Percentiles rank a stretch among this genome's conserved stretches.
phyloP scores from a whole-genome alignment of 1,140 invertebrate genomes.

The Megalopta genalis region DNA sequence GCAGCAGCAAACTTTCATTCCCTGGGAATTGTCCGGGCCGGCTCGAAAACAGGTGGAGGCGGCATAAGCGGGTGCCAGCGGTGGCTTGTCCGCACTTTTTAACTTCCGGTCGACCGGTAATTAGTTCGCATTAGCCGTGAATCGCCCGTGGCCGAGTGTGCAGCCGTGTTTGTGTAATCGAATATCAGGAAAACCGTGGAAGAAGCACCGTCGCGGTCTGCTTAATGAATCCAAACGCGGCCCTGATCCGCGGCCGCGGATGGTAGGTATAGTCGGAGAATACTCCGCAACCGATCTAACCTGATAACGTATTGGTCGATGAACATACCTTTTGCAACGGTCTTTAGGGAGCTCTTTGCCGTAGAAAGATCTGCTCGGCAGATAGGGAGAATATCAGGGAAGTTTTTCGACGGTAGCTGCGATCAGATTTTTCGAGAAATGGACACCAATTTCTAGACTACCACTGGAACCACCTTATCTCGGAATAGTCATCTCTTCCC shows the following conservation, averaged over 20 bases:
- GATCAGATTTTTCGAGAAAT: neutral
- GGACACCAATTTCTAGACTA: neutral
- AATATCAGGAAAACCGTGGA: conserved; percentile 34
- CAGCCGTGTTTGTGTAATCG: conserved; percentile 22
- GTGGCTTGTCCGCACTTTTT: conserved; percentile 75
- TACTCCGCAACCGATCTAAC: neutral
- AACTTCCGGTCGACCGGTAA: conserved; percentile 74
- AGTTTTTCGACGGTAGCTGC: neutral
- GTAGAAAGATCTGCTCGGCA: neutral
- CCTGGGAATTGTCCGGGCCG: conserved; percentile 64
- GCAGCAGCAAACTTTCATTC: conserved; percentile 58
- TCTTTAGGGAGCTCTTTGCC: neutral
- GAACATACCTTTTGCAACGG: neutral
- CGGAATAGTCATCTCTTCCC: neutral
- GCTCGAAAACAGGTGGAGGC: neutral
- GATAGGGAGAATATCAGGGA: neutral
- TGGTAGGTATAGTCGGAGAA: neutral
- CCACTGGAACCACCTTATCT: neutral
- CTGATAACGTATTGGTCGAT: neutral
- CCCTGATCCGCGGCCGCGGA: neutral
- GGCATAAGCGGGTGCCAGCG: conserved; percentile 44
- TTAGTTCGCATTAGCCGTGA: conserved; percentile 74
- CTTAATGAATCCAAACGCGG: too few species aligned
- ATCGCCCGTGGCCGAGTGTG: conserved; percentile 39
- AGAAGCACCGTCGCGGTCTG: too few species aligned